These are phyloP conservation scores for Syncerus caffer DNA, from an alignment of 2,797 vertebrate species.

Conservation along the genomic window DNA sequence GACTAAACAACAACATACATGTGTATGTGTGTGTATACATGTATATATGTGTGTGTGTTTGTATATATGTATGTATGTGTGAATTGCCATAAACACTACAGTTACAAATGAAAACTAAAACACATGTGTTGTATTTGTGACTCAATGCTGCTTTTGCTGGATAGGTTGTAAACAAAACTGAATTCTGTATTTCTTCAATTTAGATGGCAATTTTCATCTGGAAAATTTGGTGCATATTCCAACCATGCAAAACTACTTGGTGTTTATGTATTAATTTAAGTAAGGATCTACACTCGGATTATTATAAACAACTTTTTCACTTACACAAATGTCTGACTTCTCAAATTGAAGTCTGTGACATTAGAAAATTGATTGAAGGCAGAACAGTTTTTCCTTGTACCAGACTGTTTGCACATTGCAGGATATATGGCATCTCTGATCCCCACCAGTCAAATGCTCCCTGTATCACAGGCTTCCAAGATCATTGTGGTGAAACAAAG, in stretches of 20 bases:
- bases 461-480: neutral
- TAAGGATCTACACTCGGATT: neutral
- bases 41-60: neutral
- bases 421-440: neutral
- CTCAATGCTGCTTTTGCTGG: neutral
- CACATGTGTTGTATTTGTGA: neutral
- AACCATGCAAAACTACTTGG: neutral
- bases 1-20: neutral
- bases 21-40: neutral
- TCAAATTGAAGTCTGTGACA: neutral
- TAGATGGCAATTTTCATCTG: neutral
- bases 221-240: conserved; percentile 12
- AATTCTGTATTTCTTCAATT: neutral
- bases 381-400: neutral
- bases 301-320: neutral
- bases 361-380: neutral
- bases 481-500: neutral
- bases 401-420: neutral
- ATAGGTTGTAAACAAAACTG: neutral
- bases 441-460: neutral
- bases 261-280: conserved; percentile 18
- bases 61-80: neutral
- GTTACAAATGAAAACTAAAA: neutral
- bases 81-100: neutral
- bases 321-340: neutral